Evolutionary conservation across 2,888 invertebrate genomes (phyloP).

Genomic region (Chrysotoxum bicinctum): DNA sequence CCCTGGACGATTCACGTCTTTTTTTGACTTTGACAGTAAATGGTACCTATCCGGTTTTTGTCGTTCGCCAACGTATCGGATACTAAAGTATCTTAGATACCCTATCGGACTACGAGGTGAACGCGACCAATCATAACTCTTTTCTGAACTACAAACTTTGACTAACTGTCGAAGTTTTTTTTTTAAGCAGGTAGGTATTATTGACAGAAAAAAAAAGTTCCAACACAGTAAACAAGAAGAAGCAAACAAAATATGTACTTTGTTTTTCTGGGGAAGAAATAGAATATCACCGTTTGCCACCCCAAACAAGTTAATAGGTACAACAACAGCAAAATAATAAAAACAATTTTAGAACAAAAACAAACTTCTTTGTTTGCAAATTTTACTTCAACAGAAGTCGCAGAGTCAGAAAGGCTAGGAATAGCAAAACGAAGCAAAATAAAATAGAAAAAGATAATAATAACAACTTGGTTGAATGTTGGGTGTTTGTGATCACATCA

Average conservation of each 20-base stretch:
- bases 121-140: no score
- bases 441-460: neutral
- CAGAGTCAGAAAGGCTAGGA: neutral
- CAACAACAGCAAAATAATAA: conserved; percentile 1
- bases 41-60: no score
- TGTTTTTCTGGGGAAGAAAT: conserved; percentile 1
- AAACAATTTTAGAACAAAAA: conserved; percentile 14
- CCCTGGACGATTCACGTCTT: no score
- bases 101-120: no score
- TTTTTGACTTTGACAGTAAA: no score
- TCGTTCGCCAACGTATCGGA: no score
- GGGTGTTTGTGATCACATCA: conserved; percentile 4
- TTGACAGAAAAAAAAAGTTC: neutral
- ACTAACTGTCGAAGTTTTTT: neutral
- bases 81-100: no score
- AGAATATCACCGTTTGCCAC: conserved; percentile 2
- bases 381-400: conserved; percentile 1
- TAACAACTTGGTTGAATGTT: conserved; percentile 3
- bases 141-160: neutral
- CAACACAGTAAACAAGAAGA: conserved; percentile 13
- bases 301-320: neutral
- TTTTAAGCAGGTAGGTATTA: neutral
- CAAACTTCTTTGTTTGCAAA: conserved; percentile 62
- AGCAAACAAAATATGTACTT: neutral
- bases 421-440: neutral